These are phyloP conservation scores for Thera britannica DNA, from an alignment of 2,888 invertebrate species.

Conservation along the genomic window DNA sequence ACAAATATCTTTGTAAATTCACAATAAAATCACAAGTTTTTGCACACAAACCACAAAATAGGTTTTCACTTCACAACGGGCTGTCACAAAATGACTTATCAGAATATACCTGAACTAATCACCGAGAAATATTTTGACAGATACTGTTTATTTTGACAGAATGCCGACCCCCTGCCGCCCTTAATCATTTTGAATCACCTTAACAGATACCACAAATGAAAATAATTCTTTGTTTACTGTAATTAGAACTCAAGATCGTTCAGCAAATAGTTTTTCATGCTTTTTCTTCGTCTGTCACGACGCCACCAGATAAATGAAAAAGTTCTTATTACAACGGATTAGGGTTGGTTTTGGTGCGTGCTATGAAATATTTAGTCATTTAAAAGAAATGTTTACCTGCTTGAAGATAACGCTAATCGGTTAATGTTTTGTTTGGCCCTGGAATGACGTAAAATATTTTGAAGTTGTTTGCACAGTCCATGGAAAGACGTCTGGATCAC, in stretches of 20 bases:
- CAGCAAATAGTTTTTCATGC: slow-evolving; percentile 11
- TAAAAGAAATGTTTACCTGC: slow-evolving; percentile 71
- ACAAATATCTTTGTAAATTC: background rate
- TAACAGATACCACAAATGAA: slow-evolving; percentile 2
- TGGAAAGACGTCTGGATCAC: background rate
- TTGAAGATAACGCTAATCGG: slow-evolving; percentile 75
- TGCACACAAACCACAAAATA: slow-evolving; percentile 45
- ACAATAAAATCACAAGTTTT: slow-evolving; percentile 8
- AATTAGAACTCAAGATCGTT: slow-evolving; percentile 35
- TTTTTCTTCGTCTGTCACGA: slow-evolving; percentile 32
- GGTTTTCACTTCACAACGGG: slow-evolving; percentile 56
- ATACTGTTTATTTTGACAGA: slow-evolving; percentile 69
- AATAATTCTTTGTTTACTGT: background rate
- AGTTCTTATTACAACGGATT: slow-evolving; percentile 40
- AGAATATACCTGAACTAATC: slow-evolving; percentile 68
- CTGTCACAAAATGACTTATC: slow-evolving; percentile 59
- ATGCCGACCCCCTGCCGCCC: slow-evolving; percentile 69
- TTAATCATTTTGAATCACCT: slow-evolving; percentile 42
- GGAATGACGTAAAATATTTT: slow-evolving; percentile 59
- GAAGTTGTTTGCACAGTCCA: slow-evolving; percentile 17
- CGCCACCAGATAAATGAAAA: slow-evolving; percentile 34
- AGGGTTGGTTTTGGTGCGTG: slow-evolving; percentile 31
- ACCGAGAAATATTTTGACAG: slow-evolving; percentile 73
- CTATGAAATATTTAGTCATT: slow-evolving; percentile 62
- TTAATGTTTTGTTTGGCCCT: slow-evolving; percentile 72